A percentile compares a stretch with the other conserved stretches of the same genome.
These are phyloP conservation scores for Salvelinus sp. DNA, from an alignment of 2,113 vertebrate species.

Conservation along the genomic window DNA sequence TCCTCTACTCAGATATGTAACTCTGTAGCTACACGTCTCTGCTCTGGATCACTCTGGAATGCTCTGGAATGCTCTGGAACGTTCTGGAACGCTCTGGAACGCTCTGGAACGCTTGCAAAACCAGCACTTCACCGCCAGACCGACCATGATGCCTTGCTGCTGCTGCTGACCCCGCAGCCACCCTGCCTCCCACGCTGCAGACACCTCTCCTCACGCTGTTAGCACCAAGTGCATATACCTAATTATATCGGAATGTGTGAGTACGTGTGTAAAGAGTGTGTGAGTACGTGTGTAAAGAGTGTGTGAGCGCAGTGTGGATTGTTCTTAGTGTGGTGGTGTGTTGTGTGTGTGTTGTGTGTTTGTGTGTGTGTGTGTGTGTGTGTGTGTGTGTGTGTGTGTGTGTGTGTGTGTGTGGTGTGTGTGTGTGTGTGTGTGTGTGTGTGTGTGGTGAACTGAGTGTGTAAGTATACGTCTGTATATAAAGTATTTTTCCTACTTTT, in stretches of 20 bases:
- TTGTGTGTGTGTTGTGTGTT: constrained; percentile 14
- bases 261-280: constrained; percentile 4
- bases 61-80: constrained; percentile 42
- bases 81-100: too few relatives aligned
- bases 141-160: neutral
- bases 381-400: neutral
- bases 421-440: neutral
- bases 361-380: constrained; percentile 26
- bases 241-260: constrained; percentile 3
- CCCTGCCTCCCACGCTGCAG: constrained; percentile 13
- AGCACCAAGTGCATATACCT: constrained; percentile 47
- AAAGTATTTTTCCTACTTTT: constrained; percentile 35
- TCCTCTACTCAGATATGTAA: constrained; percentile 59
- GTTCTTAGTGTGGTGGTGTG: neutral
- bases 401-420: constrained; percentile 24
- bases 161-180: neutral
- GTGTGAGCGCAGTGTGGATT: neutral
- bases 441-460: constrained; percentile 30
- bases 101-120: constrained; percentile 70
- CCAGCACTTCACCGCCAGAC: constrained; percentile 68
- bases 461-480: constrained; percentile 38
- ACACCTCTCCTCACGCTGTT: constrained; percentile 11
- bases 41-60: too few relatives aligned
- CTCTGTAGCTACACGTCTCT: constrained; percentile 37
- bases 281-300: constrained; percentile 10